Evolutionary conservation across 2,113 vertebrate species (phyloP), one percentile per base, ranked within the genome.

Genomic region (Xiphophorus couchianus): DNA sequence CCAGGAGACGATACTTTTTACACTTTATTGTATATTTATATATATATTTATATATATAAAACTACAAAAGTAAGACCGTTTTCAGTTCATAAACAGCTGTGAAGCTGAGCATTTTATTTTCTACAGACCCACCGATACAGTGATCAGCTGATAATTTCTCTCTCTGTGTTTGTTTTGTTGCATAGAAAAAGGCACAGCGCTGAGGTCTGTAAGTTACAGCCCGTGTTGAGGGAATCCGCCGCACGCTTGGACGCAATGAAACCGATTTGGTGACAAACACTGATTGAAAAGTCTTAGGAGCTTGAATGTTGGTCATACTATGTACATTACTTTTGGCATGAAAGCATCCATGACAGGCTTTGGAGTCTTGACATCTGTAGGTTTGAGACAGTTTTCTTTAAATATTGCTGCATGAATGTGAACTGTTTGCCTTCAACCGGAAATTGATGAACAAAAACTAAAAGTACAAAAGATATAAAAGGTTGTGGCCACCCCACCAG

Each of bases 111-210:
- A n/a, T 58, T 58, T 58, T 58, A 25, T 58, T 58, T 58, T 58
- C 51, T 58, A 58, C 51, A 58, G 51, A 58, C 51, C 51, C 51
- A n/a, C 19, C 51, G 22, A 58, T 58, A 58, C 19, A 58, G 51
- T n/a, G 51, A 58, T 58, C 51, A n/a, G 25, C 7, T 25, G 22
- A 58, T 88, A 84, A 61, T 81, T 82, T 89, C 82, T 90, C 80
- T 74, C 81, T 90, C 78, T 76, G 81, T 88, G 80, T 81, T 91
- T 92, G 91, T 96, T 95, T 84, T 96, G 96, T 99, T 99, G 97
- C 97, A 99, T 99, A 99, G 97, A 97, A 97, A 93, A 99, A 99
- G 98, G 98, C 97, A 99, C 97, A 97, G 97, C 96, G 96, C 96
- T 95, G 94, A 96, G 96, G 95, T 97, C 95, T 97, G 96, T 90